Conservation (phyloP, 1,140 invertebrate genomes). For the Drosophila elegans region DNA sequence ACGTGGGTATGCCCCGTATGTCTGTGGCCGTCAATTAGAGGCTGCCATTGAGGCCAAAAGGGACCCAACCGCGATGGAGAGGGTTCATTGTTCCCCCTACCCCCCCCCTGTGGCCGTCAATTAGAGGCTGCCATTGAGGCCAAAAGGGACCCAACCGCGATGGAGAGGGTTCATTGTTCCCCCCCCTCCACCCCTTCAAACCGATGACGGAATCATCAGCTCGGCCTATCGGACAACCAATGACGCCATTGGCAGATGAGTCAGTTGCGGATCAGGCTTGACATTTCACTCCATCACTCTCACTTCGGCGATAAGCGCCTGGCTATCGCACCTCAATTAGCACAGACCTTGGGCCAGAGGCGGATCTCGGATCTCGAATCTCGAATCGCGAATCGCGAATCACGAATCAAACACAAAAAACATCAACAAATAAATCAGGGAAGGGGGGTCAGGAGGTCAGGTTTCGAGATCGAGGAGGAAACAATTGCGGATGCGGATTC, state of each 20-base stretch:
- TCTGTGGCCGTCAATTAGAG: slow-evolving; percentile 4
- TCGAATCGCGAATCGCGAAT: neutral
- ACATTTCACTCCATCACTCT: slow-evolving; percentile 11
- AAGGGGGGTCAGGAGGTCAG: slow-evolving; percentile 9
- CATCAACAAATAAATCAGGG: slow-evolving; percentile 39
- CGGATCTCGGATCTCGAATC: slow-evolving; percentile 16
- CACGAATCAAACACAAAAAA: slow-evolving; percentile 24
- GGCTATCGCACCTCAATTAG: slow-evolving; percentile 36
- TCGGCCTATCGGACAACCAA: neutral
- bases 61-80: neutral
- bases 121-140: neutral
- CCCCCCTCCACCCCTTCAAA: too few relatives aligned
- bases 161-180: slow-evolving; percentile 7
- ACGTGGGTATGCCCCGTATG: slow-evolving; percentile 9
- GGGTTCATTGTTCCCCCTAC: slow-evolving; percentile 4
- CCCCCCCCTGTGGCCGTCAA: neutral
- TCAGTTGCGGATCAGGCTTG: slow-evolving; percentile 40
- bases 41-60: neutral
- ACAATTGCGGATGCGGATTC: slow-evolving; percentile 32
- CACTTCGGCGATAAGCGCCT: slow-evolving; percentile 6
- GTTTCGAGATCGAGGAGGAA: slow-evolving; percentile 26
- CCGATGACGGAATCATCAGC: slow-evolving; percentile 3
- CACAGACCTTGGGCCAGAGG: slow-evolving; percentile 24
- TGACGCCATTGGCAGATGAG: slow-evolving; percentile 50
- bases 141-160: neutral